A percentile compares a stretch with the other conserved stretches of the same genome.
These are phyloP conservation scores for Silurus asotus DNA, from an alignment of 2,113 vertebrate species.

Conservation along the genomic window DNA sequence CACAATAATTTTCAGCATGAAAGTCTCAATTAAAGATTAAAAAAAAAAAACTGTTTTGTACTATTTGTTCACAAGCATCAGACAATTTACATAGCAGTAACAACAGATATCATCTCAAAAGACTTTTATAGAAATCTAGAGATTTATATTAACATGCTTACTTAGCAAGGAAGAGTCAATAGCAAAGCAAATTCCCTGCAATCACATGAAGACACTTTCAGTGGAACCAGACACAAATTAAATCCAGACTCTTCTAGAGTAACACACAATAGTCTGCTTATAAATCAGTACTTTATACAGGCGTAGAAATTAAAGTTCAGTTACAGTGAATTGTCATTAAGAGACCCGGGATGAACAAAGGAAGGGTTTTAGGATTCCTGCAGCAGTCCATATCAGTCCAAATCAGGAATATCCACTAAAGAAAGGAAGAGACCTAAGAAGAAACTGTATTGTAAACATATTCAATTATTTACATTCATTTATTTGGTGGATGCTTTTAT, in stretches of 20 bases:
- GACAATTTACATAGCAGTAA: neutral
- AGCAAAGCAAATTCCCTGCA: neutral
- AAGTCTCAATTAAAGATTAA: neutral
- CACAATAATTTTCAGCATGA: neutral
- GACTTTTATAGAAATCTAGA: neutral
- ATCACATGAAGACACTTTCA: neutral
- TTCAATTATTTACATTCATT: neutral
- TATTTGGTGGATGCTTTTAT: neutral
- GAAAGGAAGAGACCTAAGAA: neutral
- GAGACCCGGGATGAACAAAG: neutral
- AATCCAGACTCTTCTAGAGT: neutral
- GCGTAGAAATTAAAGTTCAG: neutral
- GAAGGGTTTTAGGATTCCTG: neutral
- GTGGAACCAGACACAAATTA: neutral
- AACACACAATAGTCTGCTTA: neutral
- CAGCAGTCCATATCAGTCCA: neutral
- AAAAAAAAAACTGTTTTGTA: neutral
- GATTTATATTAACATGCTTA: neutral
- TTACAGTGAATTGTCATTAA: neutral
- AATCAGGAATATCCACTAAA: neutral
- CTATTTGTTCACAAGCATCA: too few species aligned
- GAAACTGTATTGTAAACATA: neutral
- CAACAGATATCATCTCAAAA: neutral
- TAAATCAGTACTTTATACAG: neutral
- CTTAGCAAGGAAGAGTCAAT: neutral